A percentile compares a stretch with the other conserved stretches of the same genome.
Evolutionary conservation across 2,113 vertebrate species (phyloP).

Genomic region (Macrotus californicus): DNA sequence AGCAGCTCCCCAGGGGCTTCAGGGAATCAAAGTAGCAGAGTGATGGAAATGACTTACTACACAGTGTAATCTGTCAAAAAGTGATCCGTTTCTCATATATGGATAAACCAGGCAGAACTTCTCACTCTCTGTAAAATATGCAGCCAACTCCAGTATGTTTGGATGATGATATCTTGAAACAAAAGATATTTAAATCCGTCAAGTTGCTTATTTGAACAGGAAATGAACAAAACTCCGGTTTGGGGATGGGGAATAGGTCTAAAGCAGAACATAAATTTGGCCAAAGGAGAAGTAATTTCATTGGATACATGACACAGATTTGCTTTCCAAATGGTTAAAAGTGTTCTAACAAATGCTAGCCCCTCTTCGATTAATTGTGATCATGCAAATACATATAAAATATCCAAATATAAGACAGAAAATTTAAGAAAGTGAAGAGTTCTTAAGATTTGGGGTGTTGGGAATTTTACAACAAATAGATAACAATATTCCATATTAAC

Average conservation of each 20-base stretch:
- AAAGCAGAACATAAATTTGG: background rate
- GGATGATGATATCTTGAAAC: slow-evolving; percentile 75
- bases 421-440: background rate
- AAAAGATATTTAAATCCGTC: slow-evolving; percentile 18
- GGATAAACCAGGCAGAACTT: slow-evolving; percentile 80
- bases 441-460: background rate
- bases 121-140: slow-evolving; percentile 76
- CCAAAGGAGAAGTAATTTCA: background rate
- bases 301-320: background rate
- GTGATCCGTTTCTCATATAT: slow-evolving; percentile 80
- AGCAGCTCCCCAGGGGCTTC: background rate
- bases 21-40: background rate
- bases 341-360: background rate
- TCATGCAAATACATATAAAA: background rate
- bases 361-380: background rate
- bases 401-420: background rate
- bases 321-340: background rate
- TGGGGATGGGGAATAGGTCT: background rate
- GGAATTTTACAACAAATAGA: background rate
- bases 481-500: background rate
- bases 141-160: slow-evolving; percentile 77
- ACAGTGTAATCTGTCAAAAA: slow-evolving; percentile 78
- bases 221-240: background rate
- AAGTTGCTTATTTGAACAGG: background rate
- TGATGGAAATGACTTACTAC: slow-evolving; percentile 66